These are phyloP conservation scores for Microplitis deprimator DNA, from an alignment of 2,888 invertebrate species.

Conservation along the genomic window DNA sequence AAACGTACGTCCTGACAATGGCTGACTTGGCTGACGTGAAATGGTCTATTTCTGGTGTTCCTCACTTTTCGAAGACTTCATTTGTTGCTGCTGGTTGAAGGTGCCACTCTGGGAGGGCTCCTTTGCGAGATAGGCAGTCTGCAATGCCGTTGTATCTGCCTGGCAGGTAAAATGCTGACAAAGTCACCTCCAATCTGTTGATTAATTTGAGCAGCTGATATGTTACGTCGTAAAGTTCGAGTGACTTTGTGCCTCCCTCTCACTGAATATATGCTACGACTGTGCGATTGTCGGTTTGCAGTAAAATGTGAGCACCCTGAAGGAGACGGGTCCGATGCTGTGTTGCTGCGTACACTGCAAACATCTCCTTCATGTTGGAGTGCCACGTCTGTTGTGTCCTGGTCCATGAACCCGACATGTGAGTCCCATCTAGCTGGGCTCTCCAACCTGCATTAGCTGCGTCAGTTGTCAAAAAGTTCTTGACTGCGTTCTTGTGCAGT, in stretches of 20 bases:
- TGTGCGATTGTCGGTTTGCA: constrained; percentile 41
- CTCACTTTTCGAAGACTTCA: constrained; percentile 25
- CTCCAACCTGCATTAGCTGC: constrained; percentile 44
- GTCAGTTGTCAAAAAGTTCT: constrained; percentile 44
- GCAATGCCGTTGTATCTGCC: constrained; percentile 59
- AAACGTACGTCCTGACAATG: constrained; percentile 42
- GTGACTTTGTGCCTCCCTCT: constrained; percentile 44
- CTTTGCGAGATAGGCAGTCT: constrained; percentile 52
- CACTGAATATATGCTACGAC: constrained; percentile 44
- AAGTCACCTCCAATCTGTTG: constrained; percentile 42
- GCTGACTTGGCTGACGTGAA: constrained; percentile 45
- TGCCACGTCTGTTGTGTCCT: constrained; percentile 38
- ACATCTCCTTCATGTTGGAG: constrained; percentile 49
- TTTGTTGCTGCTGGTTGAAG: constrained; percentile 11
- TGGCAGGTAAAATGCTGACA: constrained; percentile 53
- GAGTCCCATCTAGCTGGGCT: constrained; percentile 35
- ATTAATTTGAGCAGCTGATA: constrained; percentile 34
- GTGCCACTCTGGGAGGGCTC: constrained; percentile 26
- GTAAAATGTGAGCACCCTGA: constrained; percentile 32
- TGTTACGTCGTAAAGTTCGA: constrained; percentile 36
- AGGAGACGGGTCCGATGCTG: constrained; percentile 29
- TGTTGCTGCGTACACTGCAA: constrained; percentile 38
- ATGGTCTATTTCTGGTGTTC: constrained; percentile 46
- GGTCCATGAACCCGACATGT: constrained; percentile 42
- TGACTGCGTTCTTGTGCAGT: constrained; percentile 42